phyloP scores from a whole-genome alignment of 1,140 invertebrate species.

The Drosophila arizonae region DNA sequence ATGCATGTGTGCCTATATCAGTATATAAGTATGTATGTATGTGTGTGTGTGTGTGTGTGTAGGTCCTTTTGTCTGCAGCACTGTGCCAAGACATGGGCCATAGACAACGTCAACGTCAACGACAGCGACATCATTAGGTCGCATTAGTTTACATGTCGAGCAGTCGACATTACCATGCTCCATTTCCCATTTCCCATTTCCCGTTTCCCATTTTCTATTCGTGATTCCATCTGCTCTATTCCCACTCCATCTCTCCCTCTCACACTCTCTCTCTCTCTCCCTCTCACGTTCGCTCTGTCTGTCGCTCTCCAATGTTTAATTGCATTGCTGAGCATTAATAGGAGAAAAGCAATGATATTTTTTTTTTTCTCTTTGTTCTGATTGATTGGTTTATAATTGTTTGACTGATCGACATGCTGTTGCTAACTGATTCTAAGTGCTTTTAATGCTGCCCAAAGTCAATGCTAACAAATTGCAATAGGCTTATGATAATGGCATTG shows the following conservation, averaged over 20 bases:
- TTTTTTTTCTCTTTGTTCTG: conserved; percentile 11
- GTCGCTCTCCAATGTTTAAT: conserved; percentile 26
- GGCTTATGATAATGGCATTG: background rate
- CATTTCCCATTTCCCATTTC: background rate
- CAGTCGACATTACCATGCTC: conserved; percentile 28
- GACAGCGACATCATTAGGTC: conserved; percentile 44
- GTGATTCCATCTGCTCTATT: background rate
- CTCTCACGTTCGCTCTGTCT: background rate
- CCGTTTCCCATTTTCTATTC: conserved; percentile 11
- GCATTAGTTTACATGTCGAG: conserved; percentile 64
- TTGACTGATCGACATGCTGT: conserved; percentile 25
- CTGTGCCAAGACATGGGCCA: conserved; percentile 26
- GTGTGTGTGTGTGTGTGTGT: background rate
- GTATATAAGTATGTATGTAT: background rate
- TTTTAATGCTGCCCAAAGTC: background rate
- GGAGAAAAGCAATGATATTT: background rate
- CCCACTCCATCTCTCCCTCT: too few relatives aligned
- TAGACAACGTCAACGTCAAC: conserved; percentile 25
- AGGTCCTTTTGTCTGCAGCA: conserved; percentile 26
- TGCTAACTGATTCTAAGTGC: conserved; percentile 20
- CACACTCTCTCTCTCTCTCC: too few relatives aligned
- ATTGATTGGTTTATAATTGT: conserved; percentile 39
- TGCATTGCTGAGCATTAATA: conserved; percentile 28
- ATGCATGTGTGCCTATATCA: background rate
- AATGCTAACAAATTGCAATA: background rate